These are phyloP conservation scores for Brienomyrus longianalis DNA, from an alignment of 2,113 vertebrate species.

Conservation along the genomic window DNA sequence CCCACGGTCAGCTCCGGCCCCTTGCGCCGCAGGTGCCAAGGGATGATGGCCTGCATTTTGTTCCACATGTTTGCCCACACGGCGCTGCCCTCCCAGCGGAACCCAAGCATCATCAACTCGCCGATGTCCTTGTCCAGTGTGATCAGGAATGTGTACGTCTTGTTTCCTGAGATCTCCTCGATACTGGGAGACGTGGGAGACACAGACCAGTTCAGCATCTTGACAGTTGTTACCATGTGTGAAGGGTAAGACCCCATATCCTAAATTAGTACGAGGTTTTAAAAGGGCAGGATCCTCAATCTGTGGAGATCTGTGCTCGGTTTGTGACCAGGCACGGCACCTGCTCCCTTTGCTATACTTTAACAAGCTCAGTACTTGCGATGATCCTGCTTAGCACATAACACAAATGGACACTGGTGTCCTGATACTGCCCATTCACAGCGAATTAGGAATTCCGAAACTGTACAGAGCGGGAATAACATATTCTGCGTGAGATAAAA, in stretches of 20 bases:
- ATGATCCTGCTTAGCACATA: background rate
- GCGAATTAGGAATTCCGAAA: background rate
- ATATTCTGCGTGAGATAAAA: background rate
- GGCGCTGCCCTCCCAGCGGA: slow-evolving; percentile 64
- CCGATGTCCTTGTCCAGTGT: slow-evolving; percentile 63
- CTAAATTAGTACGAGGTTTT: background rate
- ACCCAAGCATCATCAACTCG: slow-evolving; percentile 58
- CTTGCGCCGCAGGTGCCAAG: slow-evolving; percentile 43
- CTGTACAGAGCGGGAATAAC: background rate
- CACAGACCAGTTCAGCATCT: background rate
- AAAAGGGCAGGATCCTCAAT: background rate
- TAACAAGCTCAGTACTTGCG: background rate
- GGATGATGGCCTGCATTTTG: slow-evolving; percentile 65
- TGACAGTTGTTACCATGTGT: background rate
- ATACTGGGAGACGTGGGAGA: slow-evolving; percentile 37
- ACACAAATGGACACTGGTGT: background rate
- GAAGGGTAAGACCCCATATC: background rate
- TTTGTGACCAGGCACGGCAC: background rate
- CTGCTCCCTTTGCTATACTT: background rate
- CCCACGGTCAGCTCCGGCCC: slow-evolving; percentile 56
- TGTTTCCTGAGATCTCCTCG: slow-evolving; percentile 59
- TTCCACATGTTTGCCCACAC: slow-evolving; percentile 68
- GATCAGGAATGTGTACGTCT: slow-evolving; percentile 68
- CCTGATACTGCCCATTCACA: background rate
- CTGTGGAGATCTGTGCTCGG: background rate